Evolutionary conservation across 2,797 vertebrate genomes (phyloP).

Genomic region (Molothrus ater): DNA sequence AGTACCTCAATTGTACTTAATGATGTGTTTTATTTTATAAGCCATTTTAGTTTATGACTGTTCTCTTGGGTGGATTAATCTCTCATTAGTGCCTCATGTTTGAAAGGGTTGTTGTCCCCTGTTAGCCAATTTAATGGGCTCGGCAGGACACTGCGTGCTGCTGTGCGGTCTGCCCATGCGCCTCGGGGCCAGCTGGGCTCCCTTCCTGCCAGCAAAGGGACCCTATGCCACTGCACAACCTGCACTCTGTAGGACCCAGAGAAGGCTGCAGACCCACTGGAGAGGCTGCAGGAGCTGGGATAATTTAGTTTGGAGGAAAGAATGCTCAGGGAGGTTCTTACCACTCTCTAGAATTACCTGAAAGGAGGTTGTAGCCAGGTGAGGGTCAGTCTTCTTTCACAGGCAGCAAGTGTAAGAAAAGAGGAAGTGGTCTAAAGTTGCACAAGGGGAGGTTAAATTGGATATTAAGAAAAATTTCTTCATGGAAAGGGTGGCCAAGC

Average conservation of each 20-base stretch:
- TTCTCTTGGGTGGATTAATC: constrained; percentile 58
- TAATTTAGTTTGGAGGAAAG: not conserved
- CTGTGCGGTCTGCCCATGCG: not conserved
- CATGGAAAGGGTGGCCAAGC: not conserved
- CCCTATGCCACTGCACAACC: accelerated
- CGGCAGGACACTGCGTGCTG: not conserved
- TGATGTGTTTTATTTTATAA: constrained; percentile 41
- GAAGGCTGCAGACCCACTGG: not conserved
- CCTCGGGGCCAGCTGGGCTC: not conserved
- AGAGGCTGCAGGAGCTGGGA: not conserved
- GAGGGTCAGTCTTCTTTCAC: not conserved
- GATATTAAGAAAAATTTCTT: not conserved
- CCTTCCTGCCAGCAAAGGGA: not conserved
- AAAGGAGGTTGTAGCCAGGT: not conserved
- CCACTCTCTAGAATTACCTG: not conserved
- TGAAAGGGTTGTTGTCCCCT: constrained; percentile 30
- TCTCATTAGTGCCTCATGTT: constrained; percentile 45
- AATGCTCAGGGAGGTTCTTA: not conserved
- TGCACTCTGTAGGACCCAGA: too few relatives aligned
- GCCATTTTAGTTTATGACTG: constrained; percentile 18
- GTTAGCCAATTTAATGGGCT: constrained; percentile 14
- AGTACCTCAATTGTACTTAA: constrained; percentile 61
- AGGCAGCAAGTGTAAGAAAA: not conserved
- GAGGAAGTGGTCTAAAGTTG: not conserved
- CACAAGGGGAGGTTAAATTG: not conserved